Conservation (phyloP, 2,113 vertebrate genomes). For the Chrysemys picta region DNA sequence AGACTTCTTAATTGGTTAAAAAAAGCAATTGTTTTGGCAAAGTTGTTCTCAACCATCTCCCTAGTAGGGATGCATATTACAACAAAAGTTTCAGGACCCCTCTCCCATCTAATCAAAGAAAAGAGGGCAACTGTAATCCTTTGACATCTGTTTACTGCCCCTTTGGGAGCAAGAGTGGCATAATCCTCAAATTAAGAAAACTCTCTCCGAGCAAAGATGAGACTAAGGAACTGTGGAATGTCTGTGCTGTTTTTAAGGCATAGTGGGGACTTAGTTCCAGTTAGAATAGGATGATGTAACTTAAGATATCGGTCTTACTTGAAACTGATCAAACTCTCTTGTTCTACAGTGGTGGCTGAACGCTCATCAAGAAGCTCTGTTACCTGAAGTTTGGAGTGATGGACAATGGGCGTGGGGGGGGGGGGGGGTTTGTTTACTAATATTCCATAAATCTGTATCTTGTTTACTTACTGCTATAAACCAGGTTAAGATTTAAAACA, state of each 20-base stretch:
- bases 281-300: neutral
- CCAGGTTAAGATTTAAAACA: conserved; percentile 25
- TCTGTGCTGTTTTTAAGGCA: neutral
- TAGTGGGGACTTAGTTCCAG: neutral
- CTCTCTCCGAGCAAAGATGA: neutral
- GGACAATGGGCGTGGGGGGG: neutral
- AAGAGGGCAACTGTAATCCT: too few relatives aligned
- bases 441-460: conserved; percentile 30
- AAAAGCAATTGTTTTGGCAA: neutral
- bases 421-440: neutral
- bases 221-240: neutral
- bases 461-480: conserved; percentile 58
- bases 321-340: conserved; percentile 37
- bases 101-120: neutral
- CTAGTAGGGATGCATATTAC: neutral
- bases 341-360: conserved; percentile 87
- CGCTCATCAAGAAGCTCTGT: neutral
- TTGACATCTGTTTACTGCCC: too few relatives aligned
- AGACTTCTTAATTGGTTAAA: neutral
- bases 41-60: neutral
- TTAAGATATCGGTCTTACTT: neutral
- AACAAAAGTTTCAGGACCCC: neutral
- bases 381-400: neutral
- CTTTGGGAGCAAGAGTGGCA: neutral
- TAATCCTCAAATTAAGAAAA: neutral